phyloP scores from a whole-genome alignment of 1,140 invertebrate genomes.

The Diorhabda elongata region DNA sequence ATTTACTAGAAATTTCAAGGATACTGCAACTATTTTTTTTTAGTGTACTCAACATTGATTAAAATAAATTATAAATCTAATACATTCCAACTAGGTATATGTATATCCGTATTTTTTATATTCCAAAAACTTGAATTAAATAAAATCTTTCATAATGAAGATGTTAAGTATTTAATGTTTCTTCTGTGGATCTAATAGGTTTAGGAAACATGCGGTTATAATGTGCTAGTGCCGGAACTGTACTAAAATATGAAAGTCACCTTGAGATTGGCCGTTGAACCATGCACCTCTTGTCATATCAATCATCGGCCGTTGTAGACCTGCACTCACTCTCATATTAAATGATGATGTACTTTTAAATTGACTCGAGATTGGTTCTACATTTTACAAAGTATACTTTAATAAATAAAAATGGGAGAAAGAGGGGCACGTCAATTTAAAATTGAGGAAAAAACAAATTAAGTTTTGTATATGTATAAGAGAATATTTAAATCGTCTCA shows the following conservation, averaged over 20 bases:
- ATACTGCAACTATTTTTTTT: too few species aligned
- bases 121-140: too few species aligned
- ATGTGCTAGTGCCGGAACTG: neutral
- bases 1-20: too few species aligned
- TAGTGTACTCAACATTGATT: too few species aligned
- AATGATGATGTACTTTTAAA: constrained; percentile 21
- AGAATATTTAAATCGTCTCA: too few species aligned
- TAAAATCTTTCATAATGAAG: too few species aligned
- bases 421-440: neutral
- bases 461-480: too few species aligned
- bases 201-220: neutral
- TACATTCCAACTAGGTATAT: too few species aligned
- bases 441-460: neutral
- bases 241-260: constrained; percentile 23
- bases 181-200: too few species aligned
- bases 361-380: constrained; percentile 25
- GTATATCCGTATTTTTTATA: too few species aligned
- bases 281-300: constrained; percentile 29
- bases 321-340: constrained; percentile 5
- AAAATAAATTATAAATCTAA: too few species aligned
- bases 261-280: constrained; percentile 31
- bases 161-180: too few species aligned
- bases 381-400: neutral
- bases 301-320: constrained; percentile 23
- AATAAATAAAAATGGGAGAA: constrained; percentile 1